Base-by-base conservation (phyloP, 2,888 invertebrate genomes). In the Lochmaea capreae region DNA sequence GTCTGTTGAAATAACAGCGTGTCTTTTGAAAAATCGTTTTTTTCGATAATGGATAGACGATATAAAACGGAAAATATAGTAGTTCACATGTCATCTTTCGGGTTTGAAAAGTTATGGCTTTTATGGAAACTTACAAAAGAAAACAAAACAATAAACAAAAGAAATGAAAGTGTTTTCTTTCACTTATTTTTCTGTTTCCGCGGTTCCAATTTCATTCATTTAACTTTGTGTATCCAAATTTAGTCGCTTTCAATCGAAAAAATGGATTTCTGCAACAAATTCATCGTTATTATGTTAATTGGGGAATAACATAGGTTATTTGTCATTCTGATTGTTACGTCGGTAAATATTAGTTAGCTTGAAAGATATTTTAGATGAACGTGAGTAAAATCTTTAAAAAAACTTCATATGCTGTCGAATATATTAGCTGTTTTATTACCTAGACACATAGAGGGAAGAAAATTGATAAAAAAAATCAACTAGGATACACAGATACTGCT, bases 81-180 rank as follows among this genome's bases (percentile, higher is more conserved):
- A 49, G 16, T 68, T 46, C 42, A 42, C 43, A 59, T 67, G 59
- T 68, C 67, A 68, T 68, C 46, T 43, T 59, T 67, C 72, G 33
- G 63, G 52, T 39, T 72, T 22, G 43, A 46, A 72, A 67, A 67
- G 49, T 57, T 67, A 67, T 57, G 22, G 62, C 67, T 72, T 72
- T 72, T 62, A 62, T 72, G 54, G 62, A 72, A 66, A 52, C 43
- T 14, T n/a, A 67, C 63, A 67, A 67, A 72, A 52, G 49, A 66
- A 62, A 72, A 72, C 67, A 67, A 72, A 72, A 72, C 66, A 67
- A 67, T 72, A 61, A 72, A 67, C 67, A 33, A 72, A 67, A 67
- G 72, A 67, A 72, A 62, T 52, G 63, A 67, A 67, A 72, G 72
- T 72, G 67, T 72, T 62, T 72, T 57, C 57, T 4, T 42, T 49